Evolutionary conservation across 2,113 vertebrate genomes (phyloP).

Genomic region (Amphiprion ocellaris): DNA sequence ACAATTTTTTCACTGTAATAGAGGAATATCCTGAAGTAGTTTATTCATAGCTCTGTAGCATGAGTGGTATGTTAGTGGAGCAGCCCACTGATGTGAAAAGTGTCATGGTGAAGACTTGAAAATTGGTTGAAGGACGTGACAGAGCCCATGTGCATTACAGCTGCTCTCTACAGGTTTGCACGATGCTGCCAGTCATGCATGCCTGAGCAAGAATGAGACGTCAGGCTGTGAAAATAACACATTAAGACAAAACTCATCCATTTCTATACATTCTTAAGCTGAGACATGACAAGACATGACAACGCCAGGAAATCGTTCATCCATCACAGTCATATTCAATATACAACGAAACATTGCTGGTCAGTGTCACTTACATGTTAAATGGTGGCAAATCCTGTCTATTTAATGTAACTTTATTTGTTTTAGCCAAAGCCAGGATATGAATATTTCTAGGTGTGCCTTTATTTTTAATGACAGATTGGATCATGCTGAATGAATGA

Average conservation of each 20-base stretch:
- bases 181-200: slow-evolving; percentile 40
- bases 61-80: slow-evolving; percentile 8
- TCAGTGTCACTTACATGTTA: background rate
- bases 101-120: slow-evolving; percentile 35
- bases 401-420: no score
- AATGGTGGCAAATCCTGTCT: no score
- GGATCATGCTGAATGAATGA: background rate
- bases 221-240: slow-evolving; percentile 45
- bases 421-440: background rate
- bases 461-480: background rate
- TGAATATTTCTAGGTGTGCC: background rate
- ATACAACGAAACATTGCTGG: background rate
- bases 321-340: slow-evolving; percentile 1
- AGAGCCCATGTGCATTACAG: slow-evolving; percentile 29
- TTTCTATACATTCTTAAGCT: background rate
- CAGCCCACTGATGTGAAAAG: slow-evolving; percentile 44
- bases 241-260: slow-evolving; percentile 24
- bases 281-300: slow-evolving; percentile 25
- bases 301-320: slow-evolving; percentile 13
- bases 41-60: background rate
- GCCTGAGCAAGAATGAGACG: slow-evolving; percentile 29
- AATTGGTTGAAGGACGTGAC: slow-evolving; percentile 52
- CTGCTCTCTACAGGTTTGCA: slow-evolving; percentile 41
- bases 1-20: no score
- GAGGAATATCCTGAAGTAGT: background rate